Evolutionary conservation across 2,797 vertebrate species (phyloP), one percentile per base, ranked within the genome.

Genomic region (Pantherophis vulpinus): DNA sequence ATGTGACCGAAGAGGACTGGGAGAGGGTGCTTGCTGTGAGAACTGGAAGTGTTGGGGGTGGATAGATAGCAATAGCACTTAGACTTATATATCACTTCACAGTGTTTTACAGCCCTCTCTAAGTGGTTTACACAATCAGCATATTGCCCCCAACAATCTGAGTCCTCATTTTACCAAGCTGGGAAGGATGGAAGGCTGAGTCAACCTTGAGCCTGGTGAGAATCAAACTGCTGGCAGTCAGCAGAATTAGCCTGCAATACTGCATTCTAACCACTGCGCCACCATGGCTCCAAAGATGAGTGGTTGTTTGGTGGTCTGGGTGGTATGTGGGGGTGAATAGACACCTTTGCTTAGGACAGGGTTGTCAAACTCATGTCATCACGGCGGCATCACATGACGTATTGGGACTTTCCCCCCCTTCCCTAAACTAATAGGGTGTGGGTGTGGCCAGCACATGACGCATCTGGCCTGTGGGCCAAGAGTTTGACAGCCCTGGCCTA

Each of bases 311-410:
- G 32, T 79, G 70, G 70, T 20, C 16, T 74, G 70, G 16, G 32
- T 18, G 70, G 13, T n/a, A n/a, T 6, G 11, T 63, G 27, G 4
- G 27, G 13, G 13, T 70, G 66, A 32, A 23, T 42, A 3, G 7
- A 79, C 3, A 20, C 3, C 70, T 79, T 79, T 79, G 70, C 32
- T 8, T 79, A 79, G 74, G 18, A 42, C 58, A 59, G 18, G 58
- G 5, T 1, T 1, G 56, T 20, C 18, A 59, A 20, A 59, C 58
- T 59, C 58, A 59, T 1, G 58, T 20, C 1, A 0, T 59, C 58
- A 20, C 18, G 5, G 18, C 0, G 0, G 58, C 56, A 5, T 58
- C 56, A 58, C 4, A 1, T 18, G 56, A 58, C 0, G 5, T 18
- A 58, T 58, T 5, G 5, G 56, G 16, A 58, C 56, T 56, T 58